A percentile compares a stretch with the other conserved stretches of the same genome.
Conservation (phyloP, 2,888 invertebrate genomes). For the Volucella zonaria region DNA sequence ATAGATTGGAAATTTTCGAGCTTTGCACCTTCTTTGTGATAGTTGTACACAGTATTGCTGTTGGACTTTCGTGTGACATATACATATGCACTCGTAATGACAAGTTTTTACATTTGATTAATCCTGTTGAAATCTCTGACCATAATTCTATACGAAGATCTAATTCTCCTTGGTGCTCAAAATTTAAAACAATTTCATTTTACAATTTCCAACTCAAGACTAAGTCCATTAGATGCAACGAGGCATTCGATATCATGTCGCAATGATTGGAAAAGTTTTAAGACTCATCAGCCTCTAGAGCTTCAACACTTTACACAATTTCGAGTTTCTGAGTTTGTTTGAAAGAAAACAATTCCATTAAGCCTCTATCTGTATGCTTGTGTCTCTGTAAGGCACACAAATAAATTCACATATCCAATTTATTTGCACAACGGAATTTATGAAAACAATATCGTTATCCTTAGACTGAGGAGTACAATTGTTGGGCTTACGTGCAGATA, state of each 20-base stretch:
- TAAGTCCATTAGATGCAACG: not conserved
- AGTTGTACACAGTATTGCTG: no score
- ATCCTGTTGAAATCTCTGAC: no score
- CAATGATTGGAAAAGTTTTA: constrained; percentile 69
- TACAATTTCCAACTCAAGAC: not conserved
- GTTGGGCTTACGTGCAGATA: not conserved
- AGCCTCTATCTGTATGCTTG: not conserved
- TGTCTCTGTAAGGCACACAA: constrained; percentile 56
- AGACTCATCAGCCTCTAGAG: constrained; percentile 37
- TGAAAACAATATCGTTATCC: constrained; percentile 70
- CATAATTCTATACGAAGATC: no score
- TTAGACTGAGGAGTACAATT: constrained; percentile 3
- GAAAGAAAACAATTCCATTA: constrained; percentile 46
- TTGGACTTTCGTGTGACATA: no score
- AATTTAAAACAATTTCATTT: not conserved
- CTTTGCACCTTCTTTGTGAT: no score
- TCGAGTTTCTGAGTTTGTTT: constrained; percentile 27
- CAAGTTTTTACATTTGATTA: no score
- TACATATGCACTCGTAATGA: no score
- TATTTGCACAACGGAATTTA: constrained; percentile 64
- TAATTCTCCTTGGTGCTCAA: not conserved
- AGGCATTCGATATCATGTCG: constrained; percentile 20
- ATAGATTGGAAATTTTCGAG: no score
- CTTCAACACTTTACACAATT: constrained; percentile 34
- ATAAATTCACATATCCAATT: constrained; percentile 72